phyloP scores from a whole-genome alignment of 1,140 invertebrate genomes.

The Drosophila tropicalis region DNA sequence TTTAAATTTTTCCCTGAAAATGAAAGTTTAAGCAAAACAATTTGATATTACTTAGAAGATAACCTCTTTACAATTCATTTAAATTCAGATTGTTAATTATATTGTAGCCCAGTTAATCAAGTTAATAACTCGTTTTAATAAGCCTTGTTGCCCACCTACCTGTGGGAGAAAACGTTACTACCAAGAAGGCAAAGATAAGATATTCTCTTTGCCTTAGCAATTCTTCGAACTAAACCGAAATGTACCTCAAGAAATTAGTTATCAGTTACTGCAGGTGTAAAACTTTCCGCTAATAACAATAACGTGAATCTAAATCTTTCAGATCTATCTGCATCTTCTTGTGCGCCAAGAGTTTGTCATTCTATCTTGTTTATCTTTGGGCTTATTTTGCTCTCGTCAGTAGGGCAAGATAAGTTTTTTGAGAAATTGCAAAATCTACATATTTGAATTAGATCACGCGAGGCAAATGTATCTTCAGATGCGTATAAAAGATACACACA shows the following conservation, averaged over 20 bases:
- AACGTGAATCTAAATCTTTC: constrained; percentile 27
- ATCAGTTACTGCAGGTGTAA: constrained; percentile 51
- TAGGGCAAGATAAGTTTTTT: constrained; percentile 17
- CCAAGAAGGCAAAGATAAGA: constrained; percentile 4
- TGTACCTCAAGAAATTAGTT: constrained; percentile 2
- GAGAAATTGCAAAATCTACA: constrained; percentile 4
- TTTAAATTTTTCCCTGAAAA: too few species aligned
- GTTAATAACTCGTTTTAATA: background rate
- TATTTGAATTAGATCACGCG: constrained; percentile 17
- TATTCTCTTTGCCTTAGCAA: background rate
- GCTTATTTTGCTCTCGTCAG: background rate
- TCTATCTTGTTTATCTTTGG: background rate
- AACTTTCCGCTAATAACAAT: constrained; percentile 45
- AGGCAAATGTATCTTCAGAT: background rate
- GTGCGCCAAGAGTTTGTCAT: constrained; percentile 3
- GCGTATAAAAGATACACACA: constrained; percentile 15
- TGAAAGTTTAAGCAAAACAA: too few species aligned
- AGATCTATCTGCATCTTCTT: constrained; percentile 21
- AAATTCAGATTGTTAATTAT: too few species aligned
- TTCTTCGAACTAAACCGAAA: background rate
- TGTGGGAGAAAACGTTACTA: background rate
- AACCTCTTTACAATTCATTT: too few species aligned
- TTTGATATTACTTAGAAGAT: too few species aligned
- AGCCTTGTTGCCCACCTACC: background rate
- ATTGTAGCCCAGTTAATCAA: background rate